Evolutionary conservation across 1,140 invertebrate genomes (phyloP).

Genomic region (Homarus americanus): DNA sequence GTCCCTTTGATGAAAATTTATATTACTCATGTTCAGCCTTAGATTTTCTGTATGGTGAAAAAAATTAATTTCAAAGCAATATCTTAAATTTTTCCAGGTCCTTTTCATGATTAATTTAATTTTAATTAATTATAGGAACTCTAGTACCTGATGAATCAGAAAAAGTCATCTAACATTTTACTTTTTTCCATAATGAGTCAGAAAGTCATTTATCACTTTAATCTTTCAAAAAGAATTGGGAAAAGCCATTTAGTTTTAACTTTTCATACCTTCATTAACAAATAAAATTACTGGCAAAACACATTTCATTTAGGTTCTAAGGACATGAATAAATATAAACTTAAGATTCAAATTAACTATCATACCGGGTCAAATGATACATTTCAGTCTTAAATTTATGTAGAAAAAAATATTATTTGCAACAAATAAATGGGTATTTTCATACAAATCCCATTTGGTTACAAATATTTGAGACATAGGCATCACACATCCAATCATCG

Average conservation of each 20-base stretch:
- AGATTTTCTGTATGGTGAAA: neutral
- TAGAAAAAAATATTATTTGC: neutral
- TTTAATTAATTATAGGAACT: neutral
- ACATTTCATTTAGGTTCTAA: neutral
- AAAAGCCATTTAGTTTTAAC: neutral
- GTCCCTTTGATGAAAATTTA: neutral
- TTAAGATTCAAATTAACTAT: neutral
- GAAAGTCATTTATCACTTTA: neutral
- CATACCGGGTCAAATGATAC: neutral
- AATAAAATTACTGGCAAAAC: neutral
- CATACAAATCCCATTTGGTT: constrained; percentile 1
- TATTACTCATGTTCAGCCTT: too few relatives aligned
- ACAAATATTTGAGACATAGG: neutral
- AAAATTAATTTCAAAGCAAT: neutral
- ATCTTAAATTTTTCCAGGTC: neutral
- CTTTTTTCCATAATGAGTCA: too few relatives aligned
- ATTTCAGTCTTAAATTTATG: neutral
- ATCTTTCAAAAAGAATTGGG: too few relatives aligned
- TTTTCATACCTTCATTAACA: neutral
- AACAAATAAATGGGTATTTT: neutral
- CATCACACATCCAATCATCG: neutral
- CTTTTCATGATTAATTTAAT: neutral
- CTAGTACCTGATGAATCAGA: neutral
- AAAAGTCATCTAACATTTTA: neutral
- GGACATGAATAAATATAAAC: neutral